Evolutionary conservation across 2,797 vertebrate species (phyloP).

Genomic region (Myotis vivesi): DNA sequence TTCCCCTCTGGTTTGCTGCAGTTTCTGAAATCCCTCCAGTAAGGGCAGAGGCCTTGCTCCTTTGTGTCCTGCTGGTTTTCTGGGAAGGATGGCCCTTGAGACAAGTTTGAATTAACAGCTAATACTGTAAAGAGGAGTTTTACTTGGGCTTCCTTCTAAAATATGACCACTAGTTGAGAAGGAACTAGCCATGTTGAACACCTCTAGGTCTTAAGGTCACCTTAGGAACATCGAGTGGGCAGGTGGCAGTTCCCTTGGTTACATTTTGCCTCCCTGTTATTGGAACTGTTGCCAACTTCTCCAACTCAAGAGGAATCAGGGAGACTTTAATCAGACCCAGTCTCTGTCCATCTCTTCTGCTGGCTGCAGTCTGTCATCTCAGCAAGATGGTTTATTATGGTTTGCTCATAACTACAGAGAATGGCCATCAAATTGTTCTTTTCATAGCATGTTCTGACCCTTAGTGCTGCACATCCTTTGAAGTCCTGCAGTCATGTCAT

Average conservation of each 20-base stretch:
- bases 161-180: not conserved
- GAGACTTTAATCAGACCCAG: not conserved
- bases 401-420: not conserved
- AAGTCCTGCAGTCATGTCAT: not conserved
- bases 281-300: not conserved
- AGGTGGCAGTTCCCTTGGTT: not conserved
- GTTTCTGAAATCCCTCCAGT: not conserved
- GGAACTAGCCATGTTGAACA: not conserved
- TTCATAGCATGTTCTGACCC: not conserved
- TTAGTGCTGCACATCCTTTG: not conserved
- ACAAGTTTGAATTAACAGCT: not conserved
- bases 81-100: not conserved
- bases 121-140: not conserved
- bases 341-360: not conserved
- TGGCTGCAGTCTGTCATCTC: not conserved
- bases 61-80: not conserved
- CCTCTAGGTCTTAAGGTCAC: not conserved
- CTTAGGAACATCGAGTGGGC: not conserved
- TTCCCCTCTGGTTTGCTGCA: not conserved
- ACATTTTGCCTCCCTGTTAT: not conserved
- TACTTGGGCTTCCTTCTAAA: not conserved
- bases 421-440: not conserved
- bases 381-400: not conserved
- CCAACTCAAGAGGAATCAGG: not conserved
- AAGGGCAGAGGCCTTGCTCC: not conserved